phyloP scores from a whole-genome alignment of 2,888 invertebrate genomes.

The Netelia inedita region DNA sequence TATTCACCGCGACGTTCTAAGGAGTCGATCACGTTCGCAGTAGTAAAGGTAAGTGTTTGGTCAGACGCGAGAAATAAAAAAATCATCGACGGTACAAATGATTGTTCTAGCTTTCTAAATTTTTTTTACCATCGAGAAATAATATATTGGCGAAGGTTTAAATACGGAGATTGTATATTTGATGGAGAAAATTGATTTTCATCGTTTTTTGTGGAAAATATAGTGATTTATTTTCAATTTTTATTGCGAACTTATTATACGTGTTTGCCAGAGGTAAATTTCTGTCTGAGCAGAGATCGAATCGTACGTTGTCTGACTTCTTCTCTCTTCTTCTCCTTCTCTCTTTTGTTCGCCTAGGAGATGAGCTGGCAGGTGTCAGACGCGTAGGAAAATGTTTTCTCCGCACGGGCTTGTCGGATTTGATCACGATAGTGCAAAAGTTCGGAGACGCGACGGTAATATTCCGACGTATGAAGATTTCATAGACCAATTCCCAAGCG shows the following conservation, averaged over 20 bases:
- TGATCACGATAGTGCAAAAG: background rate
- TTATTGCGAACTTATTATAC: background rate
- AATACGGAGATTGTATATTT: no score
- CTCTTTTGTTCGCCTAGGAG: background rate
- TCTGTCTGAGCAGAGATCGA: background rate
- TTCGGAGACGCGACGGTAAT: background rate
- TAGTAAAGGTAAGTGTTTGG: slow-evolving; percentile 25
- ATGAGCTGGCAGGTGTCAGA: slow-evolving; percentile 15
- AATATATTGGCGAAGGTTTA: no score
- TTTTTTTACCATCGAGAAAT: no score
- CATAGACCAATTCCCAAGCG: slow-evolving; percentile 30
- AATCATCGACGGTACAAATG: background rate
- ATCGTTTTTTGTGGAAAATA: no score
- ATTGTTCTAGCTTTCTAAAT: no score
- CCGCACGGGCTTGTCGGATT: background rate
- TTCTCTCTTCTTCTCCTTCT: background rate
- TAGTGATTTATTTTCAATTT: background rate
- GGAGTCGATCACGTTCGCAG: background rate
- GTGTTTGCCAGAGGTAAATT: background rate
- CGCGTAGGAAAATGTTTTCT: background rate
- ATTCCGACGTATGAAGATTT: slow-evolving; percentile 23
- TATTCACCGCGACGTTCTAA: background rate
- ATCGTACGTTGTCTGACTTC: background rate
- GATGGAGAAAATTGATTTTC: no score
- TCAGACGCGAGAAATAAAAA: slow-evolving; percentile 11